Percentiles rank a stretch among this genome's conserved stretches.
phyloP scores from a whole-genome alignment of 2,113 vertebrate species.

The Clarias magur region DNA sequence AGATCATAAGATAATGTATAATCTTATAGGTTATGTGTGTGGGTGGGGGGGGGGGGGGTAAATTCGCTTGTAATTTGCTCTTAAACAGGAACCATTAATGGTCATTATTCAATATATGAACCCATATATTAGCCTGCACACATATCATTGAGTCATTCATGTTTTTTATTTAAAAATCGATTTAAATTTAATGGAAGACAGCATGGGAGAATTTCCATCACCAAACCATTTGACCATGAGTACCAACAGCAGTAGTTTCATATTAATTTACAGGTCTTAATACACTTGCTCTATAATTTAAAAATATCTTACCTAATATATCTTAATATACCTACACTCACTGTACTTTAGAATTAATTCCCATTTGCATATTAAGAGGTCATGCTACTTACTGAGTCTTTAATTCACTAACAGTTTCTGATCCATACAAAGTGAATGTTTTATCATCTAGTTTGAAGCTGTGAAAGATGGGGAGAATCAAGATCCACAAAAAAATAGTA shows the following conservation, averaged over 20 bases:
- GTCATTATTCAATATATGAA: neutral
- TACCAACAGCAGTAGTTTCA: constrained; percentile 46
- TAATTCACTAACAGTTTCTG: neutral
- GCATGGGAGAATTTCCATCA: constrained; percentile 58
- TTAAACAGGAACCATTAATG: neutral
- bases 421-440: constrained; percentile 34
- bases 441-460: constrained; percentile 4
- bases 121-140: neutral
- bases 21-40: neutral
- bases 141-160: neutral
- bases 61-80: neutral
- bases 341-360: constrained; percentile 25
- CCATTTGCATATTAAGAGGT: constrained; percentile 56
- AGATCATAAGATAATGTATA: neutral
- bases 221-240: constrained; percentile 53
- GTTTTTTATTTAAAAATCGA: constrained; percentile 47
- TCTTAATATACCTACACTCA: neutral
- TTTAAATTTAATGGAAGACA: constrained; percentile 65
- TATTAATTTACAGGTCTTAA: constrained; percentile 37
- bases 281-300: constrained; percentile 15
- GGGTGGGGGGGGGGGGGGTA: neutral
- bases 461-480: neutral
- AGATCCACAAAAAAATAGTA: neutral
- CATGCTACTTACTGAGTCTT: constrained; percentile 63
- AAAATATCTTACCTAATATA: constrained; percentile 30